Evolutionary conservation across 2,888 invertebrate genomes (phyloP), one percentile per base, ranked within the genome.

Genomic region (Dicyrtomina minuta): DNA sequence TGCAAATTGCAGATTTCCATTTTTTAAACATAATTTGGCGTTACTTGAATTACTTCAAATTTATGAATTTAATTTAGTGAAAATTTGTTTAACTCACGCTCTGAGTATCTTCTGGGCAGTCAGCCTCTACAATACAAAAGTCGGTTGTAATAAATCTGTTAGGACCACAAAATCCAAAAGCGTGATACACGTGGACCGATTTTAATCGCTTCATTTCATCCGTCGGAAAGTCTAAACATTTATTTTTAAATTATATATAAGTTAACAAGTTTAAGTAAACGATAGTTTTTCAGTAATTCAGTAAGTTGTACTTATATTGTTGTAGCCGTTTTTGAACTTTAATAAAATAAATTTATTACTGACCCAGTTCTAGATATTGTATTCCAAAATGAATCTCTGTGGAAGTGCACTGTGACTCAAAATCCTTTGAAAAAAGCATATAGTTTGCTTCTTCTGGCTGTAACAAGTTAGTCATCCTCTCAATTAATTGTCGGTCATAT

Each of bases 121-220:
- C 39, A 1, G 66, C 56, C 17, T 53, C 22, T 2, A 66, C 66
- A 12, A 66, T 4, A 24, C 66, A 55, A 56, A 66, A 66, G 17
- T 66, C 44, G 13, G 56, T 66, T 22, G 66, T 41, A 20, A 66
- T 44, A 26, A 66, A 66, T 10, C 56, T 56, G n/a, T 66, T 66
- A 4, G 41, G 41, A 8, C 17, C 4, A 43, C 66, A 66, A 22
- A 66, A 44, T 24, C 39, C 27, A 66, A 66, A 66, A 26, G 17
- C 20, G 4, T 17, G 33, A 13, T 24, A 39, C 4, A 39, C 20
- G 15, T n/a, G 17, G 15, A 61, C 26, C n/a, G 8, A 22, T 26
- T 26, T 46, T 5, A 61, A 10, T 43, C 24, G 3, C 24, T 46
- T 26, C 46, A 61, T 61, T 43, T 27, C 4, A 12, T 43, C 20